Base-by-base conservation (phyloP, 2,888 invertebrate species). In the Morpho achilles region DNA sequence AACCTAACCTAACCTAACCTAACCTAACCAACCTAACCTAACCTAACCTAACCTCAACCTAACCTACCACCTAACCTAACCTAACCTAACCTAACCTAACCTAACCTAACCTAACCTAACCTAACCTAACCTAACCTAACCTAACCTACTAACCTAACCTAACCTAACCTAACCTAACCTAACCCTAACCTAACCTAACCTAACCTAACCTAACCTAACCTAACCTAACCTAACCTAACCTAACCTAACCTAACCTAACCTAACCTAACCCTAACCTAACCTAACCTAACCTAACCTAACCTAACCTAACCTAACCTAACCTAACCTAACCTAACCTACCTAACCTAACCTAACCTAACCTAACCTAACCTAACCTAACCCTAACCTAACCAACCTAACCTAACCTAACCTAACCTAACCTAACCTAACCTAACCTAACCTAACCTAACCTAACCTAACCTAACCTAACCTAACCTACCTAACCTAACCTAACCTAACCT, bases 21-120 rank as follows among this genome's bases (percentile, higher is more conserved):
- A 63, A 64, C 65, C 62, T 62, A 65, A 64, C 23, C 23, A 3
- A 23, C 2, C 23, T 4, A 23, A 23, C 23, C 23, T 23, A 23
- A 23, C 23, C 23, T 23, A 23, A 23, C 23, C 23, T 23, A 23
- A 23, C 23, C 23, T 4, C 23, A 23, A 23, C 23, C 23, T 61
- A 60, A 60, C 61, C 62, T 60, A 58, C 23, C 23, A 23, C 2
- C 23, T 23, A 23, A 23, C 23, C 23, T 23, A 60, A 23, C 60
- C 62, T 60, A 60, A 62, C 61, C 62, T 58, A 60, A 60, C 60
- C 62, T 60, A 60, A 62, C 59, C 61, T 61, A 61, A 61, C 60
- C 62, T 59, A 61, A 65, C 63, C 65, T 62, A 63, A 66, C 23
- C 23, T 23, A 23, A 23, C 23, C 23, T 23, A 23, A 23, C 23